A percentile compares a stretch with the other conserved stretches of the same genome.
phyloP scores from a whole-genome alignment of 1,140 invertebrate genomes.

The Solen grandis region DNA sequence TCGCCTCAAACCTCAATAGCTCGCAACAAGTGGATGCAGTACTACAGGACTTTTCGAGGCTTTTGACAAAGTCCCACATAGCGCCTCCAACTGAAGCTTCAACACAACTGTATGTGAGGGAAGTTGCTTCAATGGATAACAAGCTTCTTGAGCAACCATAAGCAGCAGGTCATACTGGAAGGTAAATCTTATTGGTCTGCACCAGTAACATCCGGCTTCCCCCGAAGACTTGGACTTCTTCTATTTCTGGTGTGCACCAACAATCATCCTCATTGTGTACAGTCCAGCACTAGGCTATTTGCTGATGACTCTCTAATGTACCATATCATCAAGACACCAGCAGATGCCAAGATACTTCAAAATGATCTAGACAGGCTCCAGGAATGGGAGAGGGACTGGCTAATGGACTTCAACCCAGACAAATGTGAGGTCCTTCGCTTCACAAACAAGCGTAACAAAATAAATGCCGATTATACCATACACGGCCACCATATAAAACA shows the following conservation, averaged over 20 bases:
- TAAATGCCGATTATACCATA: not conserved
- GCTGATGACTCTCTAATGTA: not conserved
- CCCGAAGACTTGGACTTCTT: not conserved
- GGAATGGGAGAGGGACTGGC: not conserved
- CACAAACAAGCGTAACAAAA: not conserved
- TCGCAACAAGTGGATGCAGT: not conserved
- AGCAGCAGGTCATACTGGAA: conserved; percentile 32
- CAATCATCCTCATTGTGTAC: not conserved
- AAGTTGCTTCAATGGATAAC: too few relatives aligned
- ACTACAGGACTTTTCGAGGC: conserved; percentile 13
- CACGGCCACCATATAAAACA: not conserved
- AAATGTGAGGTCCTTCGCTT: not conserved
- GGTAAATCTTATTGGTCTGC: too few relatives aligned
- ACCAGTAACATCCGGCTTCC: not conserved
- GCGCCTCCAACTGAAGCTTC: too few relatives aligned
- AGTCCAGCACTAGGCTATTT: too few relatives aligned
- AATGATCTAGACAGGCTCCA: not conserved
- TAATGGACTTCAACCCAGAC: too few relatives aligned
- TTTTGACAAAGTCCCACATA: too few relatives aligned
- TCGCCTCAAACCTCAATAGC: conserved; percentile 2
- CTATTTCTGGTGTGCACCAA: not conserved
- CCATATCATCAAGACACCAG: not conserved
- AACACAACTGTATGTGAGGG: too few relatives aligned
- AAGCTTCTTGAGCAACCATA: too few relatives aligned
- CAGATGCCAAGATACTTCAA: not conserved